phyloP scores from a whole-genome alignment of 2,113 vertebrate species.

The Gila orcuttii region DNA sequence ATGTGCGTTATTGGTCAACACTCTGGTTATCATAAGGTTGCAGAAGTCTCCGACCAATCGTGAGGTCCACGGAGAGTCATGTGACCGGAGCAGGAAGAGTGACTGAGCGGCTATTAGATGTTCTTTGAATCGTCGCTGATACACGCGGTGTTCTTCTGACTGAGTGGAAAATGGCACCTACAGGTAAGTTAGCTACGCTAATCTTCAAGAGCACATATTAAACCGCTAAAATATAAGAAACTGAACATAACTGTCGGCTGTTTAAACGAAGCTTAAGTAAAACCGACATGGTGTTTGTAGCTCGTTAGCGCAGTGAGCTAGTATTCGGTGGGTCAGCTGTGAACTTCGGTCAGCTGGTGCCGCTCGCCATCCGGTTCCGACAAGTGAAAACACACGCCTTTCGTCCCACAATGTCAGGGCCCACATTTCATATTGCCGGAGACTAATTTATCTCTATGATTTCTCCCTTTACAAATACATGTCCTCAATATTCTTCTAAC shows the following conservation, averaged over 20 bases:
- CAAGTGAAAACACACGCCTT: background rate
- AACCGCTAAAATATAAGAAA: background rate
- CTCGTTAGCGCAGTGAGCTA: slow-evolving; percentile 1
- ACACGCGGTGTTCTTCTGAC: slow-evolving; percentile 10
- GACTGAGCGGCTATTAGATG: background rate
- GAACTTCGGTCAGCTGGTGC: slow-evolving; percentile 3
- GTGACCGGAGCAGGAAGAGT: slow-evolving; percentile 24
- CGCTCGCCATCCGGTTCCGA: background rate
- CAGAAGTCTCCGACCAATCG: background rate
- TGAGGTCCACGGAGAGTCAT: background rate
- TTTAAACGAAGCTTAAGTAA: background rate
- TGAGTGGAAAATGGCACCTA: slow-evolving; percentile 51
- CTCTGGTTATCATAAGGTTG: too few species aligned
- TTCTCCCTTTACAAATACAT: background rate
- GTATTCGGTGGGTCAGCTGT: background rate
- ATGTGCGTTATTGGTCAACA: too few species aligned
- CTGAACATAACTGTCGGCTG: background rate
- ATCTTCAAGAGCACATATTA: background rate
- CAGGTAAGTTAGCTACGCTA: slow-evolving; percentile 27
- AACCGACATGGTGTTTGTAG: background rate
- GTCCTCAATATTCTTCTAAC: background rate
- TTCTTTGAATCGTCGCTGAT: background rate
- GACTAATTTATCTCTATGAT: background rate
- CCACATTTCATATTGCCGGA: background rate
- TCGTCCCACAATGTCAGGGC: background rate